Evolutionary conservation across 2,113 vertebrate genomes (phyloP).

Genomic region (Reinhardtius hippoglossoides): DNA sequence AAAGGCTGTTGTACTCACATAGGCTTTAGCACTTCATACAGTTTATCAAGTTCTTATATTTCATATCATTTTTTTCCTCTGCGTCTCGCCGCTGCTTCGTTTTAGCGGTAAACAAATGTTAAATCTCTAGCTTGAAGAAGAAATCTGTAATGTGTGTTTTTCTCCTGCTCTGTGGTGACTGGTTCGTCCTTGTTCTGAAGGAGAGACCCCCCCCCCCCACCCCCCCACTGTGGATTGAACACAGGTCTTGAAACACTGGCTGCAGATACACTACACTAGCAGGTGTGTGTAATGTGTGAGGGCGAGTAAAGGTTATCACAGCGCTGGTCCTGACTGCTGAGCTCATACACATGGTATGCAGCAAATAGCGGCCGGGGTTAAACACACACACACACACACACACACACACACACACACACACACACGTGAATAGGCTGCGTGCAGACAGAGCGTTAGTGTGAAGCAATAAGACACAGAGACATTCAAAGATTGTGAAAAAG

Average conservation of each 20-base stretch:
- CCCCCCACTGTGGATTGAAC: background rate
- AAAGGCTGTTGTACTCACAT: background rate
- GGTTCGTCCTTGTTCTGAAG: slow-evolving; percentile 1
- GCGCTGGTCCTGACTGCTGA: slow-evolving; percentile 48
- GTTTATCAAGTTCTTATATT: background rate
- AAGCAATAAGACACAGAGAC: no score
- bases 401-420: background rate
- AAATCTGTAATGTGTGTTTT: background rate
- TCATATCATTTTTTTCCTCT: background rate
- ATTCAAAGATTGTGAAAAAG: slow-evolving; percentile 9
- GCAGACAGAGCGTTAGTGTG: slow-evolving; percentile 5
- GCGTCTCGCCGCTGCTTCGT: background rate
- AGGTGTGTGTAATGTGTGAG: slow-evolving; percentile 16
- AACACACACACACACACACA: slow-evolving; percentile 4
- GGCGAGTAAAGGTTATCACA: slow-evolving; percentile 56
- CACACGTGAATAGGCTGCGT: background rate
- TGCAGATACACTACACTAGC: slow-evolving; percentile 2
- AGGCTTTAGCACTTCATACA: background rate
- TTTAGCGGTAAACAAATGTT: background rate
- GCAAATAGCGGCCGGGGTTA: slow-evolving; percentile 23
- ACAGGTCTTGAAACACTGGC: slow-evolving; percentile 32
- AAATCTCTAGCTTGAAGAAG: background rate
- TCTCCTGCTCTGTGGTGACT: no score
- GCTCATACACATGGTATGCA: slow-evolving; percentile 65
- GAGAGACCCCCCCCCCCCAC: background rate